Evolutionary conservation across 1,140 invertebrate genomes (phyloP), one percentile per base, ranked within the genome.

Genomic region (Zaprionus tsacasi): DNA sequence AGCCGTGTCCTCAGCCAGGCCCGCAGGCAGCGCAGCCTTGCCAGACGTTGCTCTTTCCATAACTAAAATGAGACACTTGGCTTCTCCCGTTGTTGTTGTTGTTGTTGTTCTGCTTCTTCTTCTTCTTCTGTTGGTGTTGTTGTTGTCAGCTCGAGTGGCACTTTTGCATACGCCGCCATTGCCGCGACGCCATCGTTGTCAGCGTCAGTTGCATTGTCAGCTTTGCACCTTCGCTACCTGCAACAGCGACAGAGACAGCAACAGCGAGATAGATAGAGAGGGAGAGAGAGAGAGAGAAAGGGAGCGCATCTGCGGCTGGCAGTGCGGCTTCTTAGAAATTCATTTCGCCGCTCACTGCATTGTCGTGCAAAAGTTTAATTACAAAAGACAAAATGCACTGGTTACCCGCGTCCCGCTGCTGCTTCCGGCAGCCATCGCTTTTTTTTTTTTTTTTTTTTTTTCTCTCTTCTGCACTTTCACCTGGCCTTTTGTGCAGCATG

Each of bases 11-110:
- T 61, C 48, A 65, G 63, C 76, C 71, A 55, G 35, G 58, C 63
- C 73, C 67, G 52, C 58, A 36, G 64, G 68, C 58, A 3, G n/a
- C 40, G 6, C 33, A 35, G 63, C 55, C 76, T 60, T 54, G 61
- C 64, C 66, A 63, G 68, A 75, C 55, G 60, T 58, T 81, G 79
- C 72, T 68, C 76, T 59, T 66, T 79, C 68, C 82, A 79, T 73
- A 82, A 87, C 78, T 70, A 82, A 87, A 79, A 75, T 78, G 78
- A 88, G 83, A 87, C 72, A 88, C 80, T 87, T 76, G 67, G 21
- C 61, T 69, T 70, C 56, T 43, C 30, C 10, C 35, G 10, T 48
- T 61, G 30, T 43, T 27, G 21, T 15, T 45, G 35, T 54, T 48
- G 59, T 50, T 69, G 52, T 40, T 60, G n/a, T n/a, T n/a, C n/a